Evolutionary conservation across 2,888 invertebrate species (phyloP).

Genomic region (Schrankia costaestrigalis): DNA sequence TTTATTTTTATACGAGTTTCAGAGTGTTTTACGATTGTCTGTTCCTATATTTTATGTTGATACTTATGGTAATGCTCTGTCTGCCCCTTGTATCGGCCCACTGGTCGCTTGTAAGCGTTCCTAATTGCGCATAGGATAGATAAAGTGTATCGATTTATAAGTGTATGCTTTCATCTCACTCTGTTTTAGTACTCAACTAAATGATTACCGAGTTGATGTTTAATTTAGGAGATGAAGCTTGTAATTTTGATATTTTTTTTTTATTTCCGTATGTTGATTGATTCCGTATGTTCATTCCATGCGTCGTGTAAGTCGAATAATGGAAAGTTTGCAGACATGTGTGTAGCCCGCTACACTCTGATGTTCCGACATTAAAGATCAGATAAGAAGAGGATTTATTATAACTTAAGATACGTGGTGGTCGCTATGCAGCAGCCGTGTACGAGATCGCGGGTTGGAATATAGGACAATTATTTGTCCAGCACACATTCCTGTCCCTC

Average conservation of each 20-base stretch:
- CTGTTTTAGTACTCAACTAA: slow-evolving; percentile 19
- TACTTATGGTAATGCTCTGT: slow-evolving; percentile 54
- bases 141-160: slow-evolving; percentile 45
- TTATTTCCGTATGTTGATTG: too few relatives aligned
- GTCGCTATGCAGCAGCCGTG: too few relatives aligned
- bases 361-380: too few relatives aligned
- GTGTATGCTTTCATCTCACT: slow-evolving; percentile 40
- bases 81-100: slow-evolving; percentile 5
- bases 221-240: slow-evolving; percentile 12
- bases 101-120: slow-evolving; percentile 16
- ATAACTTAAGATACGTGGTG: too few relatives aligned
- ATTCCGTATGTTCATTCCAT: too few relatives aligned
- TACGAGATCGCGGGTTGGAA: too few relatives aligned
- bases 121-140: slow-evolving; percentile 44
- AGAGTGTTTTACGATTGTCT: slow-evolving; percentile 39
- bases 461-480: too few relatives aligned
- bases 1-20: slow-evolving; percentile 19
- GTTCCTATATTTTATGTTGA: slow-evolving; percentile 45
- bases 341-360: too few relatives aligned
- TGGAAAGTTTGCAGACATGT: too few relatives aligned
- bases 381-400: too few relatives aligned
- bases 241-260: neutral
- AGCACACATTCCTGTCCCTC: too few relatives aligned
- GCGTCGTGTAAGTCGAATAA: too few relatives aligned
- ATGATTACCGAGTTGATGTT: slow-evolving; percentile 8